Evolutionary conservation across 2,113 vertebrate species (phyloP).

Genomic region (Tamias sibiricus): DNA sequence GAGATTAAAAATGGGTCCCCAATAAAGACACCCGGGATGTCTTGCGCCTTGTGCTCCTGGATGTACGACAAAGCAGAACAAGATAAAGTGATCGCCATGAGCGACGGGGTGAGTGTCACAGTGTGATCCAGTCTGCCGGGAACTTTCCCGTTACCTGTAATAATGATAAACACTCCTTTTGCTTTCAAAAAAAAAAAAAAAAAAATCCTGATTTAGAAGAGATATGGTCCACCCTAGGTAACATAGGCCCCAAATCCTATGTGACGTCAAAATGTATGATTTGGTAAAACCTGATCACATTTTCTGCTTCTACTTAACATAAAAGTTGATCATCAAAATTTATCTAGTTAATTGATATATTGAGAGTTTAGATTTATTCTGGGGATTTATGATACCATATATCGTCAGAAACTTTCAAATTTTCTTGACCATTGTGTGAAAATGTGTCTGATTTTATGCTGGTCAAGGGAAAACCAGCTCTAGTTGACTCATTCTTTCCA

Average conservation of each 20-base stretch:
- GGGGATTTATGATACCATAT: neutral
- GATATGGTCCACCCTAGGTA: neutral
- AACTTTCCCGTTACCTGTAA: neutral
- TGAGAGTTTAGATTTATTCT: neutral
- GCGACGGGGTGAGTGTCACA: neutral
- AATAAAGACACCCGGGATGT: neutral
- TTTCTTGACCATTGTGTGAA: neutral
- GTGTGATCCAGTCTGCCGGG: neutral
- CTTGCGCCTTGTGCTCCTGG: neutral
- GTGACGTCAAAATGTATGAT: neutral
- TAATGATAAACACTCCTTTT: neutral
- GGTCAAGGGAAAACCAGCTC: slow-evolving; percentile 75
- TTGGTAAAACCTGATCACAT: neutral
- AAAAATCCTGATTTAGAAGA: neutral
- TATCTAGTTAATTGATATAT: neutral
- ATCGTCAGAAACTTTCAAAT: neutral
- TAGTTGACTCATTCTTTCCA: slow-evolving; percentile 81
- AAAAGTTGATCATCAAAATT: neutral
- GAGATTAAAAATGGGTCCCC: neutral
- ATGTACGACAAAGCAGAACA: neutral
- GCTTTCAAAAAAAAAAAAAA: neutral
- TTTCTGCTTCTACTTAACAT: neutral
- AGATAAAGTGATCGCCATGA: too few species aligned
- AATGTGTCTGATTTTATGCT: slow-evolving; percentile 17
- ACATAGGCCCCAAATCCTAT: neutral